These are phyloP conservation scores for Halcyon badia DNA, from an alignment of 2,797 vertebrate genomes.

Conservation along the genomic window DNA sequence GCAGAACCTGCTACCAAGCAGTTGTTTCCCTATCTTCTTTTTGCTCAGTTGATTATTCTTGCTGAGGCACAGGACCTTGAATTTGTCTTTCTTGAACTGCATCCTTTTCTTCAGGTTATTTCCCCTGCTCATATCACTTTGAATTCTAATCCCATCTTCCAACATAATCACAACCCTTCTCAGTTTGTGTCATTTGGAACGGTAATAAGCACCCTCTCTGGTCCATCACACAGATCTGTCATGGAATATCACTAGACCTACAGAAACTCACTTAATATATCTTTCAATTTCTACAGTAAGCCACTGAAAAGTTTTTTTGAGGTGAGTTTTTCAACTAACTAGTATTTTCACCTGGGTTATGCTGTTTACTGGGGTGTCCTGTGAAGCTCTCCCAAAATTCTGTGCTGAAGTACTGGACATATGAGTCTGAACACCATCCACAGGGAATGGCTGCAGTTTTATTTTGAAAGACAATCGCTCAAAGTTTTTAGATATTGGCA, in stretches of 20 bases:
- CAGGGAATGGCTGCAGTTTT: not conserved
- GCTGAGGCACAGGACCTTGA: not conserved
- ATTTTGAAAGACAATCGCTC: not conserved
- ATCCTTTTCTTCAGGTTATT: not conserved
- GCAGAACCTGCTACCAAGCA: not conserved
- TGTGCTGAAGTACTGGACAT: not conserved
- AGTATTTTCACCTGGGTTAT: not conserved
- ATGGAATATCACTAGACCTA: not conserved
- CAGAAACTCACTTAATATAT: not conserved
- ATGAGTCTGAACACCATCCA: not conserved
- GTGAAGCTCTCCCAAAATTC: not conserved
- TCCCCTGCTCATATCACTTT: not conserved
- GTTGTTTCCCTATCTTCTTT: not conserved
- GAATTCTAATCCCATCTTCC: not conserved
- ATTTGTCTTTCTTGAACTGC: not conserved
- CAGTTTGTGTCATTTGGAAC: not conserved
- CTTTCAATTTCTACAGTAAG: not conserved
- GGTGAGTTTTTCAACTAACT: not conserved
- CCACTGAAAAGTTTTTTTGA: not conserved
- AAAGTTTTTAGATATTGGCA: not conserved
- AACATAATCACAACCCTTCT: not conserved
- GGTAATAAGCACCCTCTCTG: not conserved
- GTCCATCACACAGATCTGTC: slow-evolving; percentile 4
- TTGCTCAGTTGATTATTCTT: not conserved
- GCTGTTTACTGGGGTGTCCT: not conserved